These are phyloP conservation scores for Carassius carassius DNA, from an alignment of 2,113 vertebrate species.

Conservation along the genomic window DNA sequence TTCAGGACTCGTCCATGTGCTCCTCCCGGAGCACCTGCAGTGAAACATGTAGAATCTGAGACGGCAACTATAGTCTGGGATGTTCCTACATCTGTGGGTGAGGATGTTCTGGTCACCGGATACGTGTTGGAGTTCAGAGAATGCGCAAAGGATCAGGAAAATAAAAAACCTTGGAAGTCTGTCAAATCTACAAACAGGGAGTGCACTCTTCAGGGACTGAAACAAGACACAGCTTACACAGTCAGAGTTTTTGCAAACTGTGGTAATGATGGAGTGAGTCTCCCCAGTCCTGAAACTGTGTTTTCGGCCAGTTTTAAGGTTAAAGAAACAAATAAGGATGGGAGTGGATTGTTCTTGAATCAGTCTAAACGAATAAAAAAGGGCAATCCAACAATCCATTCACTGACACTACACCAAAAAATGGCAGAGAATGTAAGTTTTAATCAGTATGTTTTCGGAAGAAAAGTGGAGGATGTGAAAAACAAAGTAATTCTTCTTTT, in stretches of 20 bases:
- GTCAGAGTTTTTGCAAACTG: slow-evolving; percentile 50
- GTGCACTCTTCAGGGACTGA: slow-evolving; percentile 41
- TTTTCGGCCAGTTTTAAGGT: slow-evolving; percentile 18
- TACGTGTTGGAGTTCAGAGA: slow-evolving; percentile 52
- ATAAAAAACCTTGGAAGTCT: slow-evolving; percentile 36
- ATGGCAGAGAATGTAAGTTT: background rate
- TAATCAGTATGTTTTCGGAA: slow-evolving; percentile 45
- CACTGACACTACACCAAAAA: slow-evolving; percentile 8
- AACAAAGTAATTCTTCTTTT: slow-evolving; percentile 56
- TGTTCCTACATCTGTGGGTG: slow-evolving; percentile 50
- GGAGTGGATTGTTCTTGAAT: slow-evolving; percentile 40
- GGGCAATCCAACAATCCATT: slow-evolving; percentile 37
- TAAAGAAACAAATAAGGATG: background rate
- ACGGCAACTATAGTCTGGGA: slow-evolving; percentile 48
- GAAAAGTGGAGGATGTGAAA: slow-evolving; percentile 44
- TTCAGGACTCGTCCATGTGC: slow-evolving; percentile 47
- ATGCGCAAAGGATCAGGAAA: background rate
- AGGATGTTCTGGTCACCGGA: slow-evolving; percentile 36
- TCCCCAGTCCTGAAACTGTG: slow-evolving; percentile 38
- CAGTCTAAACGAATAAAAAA: slow-evolving; percentile 22
- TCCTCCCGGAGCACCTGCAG: slow-evolving; percentile 45
- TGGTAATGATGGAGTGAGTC: slow-evolving; percentile 42
- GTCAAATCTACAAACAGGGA: slow-evolving; percentile 40
- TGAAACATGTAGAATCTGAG: slow-evolving; percentile 31
- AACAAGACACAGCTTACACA: slow-evolving; percentile 32